These are phyloP conservation scores for Epizoanthus scotinus DNA, from an alignment of 92 coral and sea anemone genomes.

Conservation along the genomic window DNA sequence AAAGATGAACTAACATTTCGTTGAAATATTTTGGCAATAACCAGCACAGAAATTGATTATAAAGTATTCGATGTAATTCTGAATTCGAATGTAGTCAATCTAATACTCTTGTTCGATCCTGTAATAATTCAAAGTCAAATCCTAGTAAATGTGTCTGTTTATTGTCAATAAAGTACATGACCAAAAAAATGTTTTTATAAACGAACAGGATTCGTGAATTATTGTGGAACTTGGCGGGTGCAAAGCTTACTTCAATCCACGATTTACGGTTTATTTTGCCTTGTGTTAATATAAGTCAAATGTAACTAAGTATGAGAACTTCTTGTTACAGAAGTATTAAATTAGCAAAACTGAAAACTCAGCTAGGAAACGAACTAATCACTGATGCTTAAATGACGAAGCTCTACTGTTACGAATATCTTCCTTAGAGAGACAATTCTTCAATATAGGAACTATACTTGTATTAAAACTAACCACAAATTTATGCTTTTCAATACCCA, in stretches of 20 bases:
- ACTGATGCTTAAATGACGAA: background rate
- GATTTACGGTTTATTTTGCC: background rate
- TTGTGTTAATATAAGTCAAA: background rate
- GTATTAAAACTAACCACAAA: slow-evolving; percentile 25
- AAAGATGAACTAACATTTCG: background rate
- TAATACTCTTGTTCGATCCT: background rate
- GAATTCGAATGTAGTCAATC: background rate
- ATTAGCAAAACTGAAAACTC: background rate
- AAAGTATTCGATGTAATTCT: background rate
- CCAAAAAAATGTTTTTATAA: slow-evolving; percentile 1
- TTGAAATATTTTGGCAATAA: background rate
- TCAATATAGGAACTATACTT: background rate
- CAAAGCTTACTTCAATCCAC: slow-evolving; percentile 20
- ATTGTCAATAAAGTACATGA: background rate
- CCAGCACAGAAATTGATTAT: background rate
- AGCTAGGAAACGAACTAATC: background rate
- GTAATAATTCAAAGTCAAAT: background rate
- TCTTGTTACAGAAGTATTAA: background rate
- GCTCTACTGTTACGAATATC: too few species aligned
- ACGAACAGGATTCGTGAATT: slow-evolving; percentile 4
- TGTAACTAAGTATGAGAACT: background rate
- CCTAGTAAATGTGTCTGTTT: slow-evolving; percentile 1
- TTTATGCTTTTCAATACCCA: background rate
- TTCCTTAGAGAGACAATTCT: background rate
- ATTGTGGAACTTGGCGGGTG: slow-evolving; percentile 25